phyloP scores from a whole-genome alignment of 1,140 invertebrate genomes.

The Maconellicoccus hirsutus region DNA sequence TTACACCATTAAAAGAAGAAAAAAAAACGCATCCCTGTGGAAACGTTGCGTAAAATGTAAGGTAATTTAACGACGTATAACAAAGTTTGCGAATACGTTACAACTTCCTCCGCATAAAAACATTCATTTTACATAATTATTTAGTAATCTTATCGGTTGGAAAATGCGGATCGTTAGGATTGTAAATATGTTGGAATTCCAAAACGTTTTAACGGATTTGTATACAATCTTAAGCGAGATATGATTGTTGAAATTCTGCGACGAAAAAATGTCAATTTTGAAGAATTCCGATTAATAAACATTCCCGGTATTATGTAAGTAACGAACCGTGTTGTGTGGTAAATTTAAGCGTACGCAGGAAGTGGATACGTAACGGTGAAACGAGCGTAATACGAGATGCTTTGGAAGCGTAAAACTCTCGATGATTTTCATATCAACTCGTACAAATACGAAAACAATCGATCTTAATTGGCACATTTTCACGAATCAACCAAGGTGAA shows the following conservation, averaged over 20 bases:
- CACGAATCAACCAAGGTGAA: neutral
- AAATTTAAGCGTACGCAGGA: neutral
- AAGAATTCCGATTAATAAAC: neutral
- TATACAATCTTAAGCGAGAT: neutral
- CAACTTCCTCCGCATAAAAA: too few species aligned
- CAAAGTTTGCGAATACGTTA: too few species aligned
- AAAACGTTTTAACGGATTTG: neutral
- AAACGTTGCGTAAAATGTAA: too few species aligned
- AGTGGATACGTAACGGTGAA: neutral
- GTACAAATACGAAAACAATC: neutral
- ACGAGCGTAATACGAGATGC: neutral
- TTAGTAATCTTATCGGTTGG: neutral
- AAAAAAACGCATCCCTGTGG: too few species aligned
- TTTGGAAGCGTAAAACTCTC: neutral
- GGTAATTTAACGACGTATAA: too few species aligned
- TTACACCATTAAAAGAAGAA: too few species aligned
- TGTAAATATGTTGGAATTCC: neutral
- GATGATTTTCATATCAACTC: too few species aligned
- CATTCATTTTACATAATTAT: conserved; percentile 7
- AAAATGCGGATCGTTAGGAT: neutral
- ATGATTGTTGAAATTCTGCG: neutral
- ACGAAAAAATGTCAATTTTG: neutral
- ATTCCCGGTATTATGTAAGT: neutral
- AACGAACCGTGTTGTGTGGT: neutral
- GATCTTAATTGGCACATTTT: neutral